A percentile compares a stretch with the other conserved stretches of the same genome.
Evolutionary conservation across 2,888 invertebrate species (phyloP).

Genomic region (Hirtodrosophila histrioides): DNA sequence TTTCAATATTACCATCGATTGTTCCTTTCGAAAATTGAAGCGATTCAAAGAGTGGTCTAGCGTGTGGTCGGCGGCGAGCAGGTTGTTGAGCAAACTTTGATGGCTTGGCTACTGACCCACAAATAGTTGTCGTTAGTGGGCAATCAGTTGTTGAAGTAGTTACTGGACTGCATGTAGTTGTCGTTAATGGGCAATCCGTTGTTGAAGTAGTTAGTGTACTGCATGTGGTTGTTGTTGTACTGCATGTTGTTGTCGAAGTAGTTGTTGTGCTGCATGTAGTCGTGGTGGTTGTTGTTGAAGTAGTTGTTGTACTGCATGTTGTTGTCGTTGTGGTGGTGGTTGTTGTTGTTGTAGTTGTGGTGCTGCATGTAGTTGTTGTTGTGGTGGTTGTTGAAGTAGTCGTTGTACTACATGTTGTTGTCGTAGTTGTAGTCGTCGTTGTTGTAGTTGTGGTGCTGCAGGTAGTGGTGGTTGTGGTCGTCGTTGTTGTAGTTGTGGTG

Average conservation of each 20-base stretch:
- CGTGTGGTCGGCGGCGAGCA: conserved; percentile 28
- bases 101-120: conserved; percentile 2
- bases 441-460: conserved; percentile 5
- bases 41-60: conserved; percentile 38
- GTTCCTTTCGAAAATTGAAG: conserved; percentile 10
- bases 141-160: conserved; percentile 29
- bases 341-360: conserved; percentile 1
- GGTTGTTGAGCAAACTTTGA: conserved; percentile 17
- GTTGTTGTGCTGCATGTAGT: conserved; percentile 9
- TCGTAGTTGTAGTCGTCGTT: conserved; percentile 3
- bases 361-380: background rate
- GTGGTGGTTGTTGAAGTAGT: background rate
- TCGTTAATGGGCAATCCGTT: background rate
- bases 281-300: conserved; percentile 3
- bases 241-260: conserved; percentile 11
- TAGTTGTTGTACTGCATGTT: conserved; percentile 4
- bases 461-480: background rate
- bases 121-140: conserved; percentile 5
- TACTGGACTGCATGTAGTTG: conserved; percentile 9
- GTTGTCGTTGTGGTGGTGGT: conserved; percentile 9
- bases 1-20: conserved; percentile 21
- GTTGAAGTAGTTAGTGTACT: background rate
- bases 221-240: conserved; percentile 13
- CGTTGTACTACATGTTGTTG: conserved; percentile 5
- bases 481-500: background rate